Evolutionary conservation across 2,888 invertebrate genomes (phyloP).

Genomic region (Catocala nupta): DNA sequence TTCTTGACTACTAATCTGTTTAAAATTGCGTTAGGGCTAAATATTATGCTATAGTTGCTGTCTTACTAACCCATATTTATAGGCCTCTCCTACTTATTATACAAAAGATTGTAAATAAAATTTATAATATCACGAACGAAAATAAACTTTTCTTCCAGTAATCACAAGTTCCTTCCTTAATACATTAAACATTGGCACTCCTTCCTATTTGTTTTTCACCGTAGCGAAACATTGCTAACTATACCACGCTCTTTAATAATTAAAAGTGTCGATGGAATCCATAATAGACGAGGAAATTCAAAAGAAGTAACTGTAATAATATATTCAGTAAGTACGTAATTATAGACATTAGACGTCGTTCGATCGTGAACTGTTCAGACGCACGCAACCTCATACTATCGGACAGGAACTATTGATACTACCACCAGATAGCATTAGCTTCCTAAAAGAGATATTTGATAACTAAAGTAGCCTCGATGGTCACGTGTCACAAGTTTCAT

Average conservation of each 20-base stretch:
- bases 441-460: neutral
- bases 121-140: no score
- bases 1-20: no score
- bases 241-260: neutral
- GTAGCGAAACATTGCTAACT: no score
- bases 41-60: no score
- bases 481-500: no score
- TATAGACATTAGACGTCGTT: slow-evolving; percentile 27
- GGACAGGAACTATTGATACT: slow-evolving; percentile 3
- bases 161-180: neutral
- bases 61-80: no score
- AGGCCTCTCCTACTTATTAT: no score
- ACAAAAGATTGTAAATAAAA: no score
- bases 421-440: neutral
- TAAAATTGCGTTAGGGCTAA: no score
- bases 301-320: slow-evolving; percentile 4
- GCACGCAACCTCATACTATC: slow-evolving; percentile 26
- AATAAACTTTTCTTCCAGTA: no score
- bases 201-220: neutral
- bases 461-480: no score
- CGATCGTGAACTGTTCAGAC: slow-evolving; percentile 23
- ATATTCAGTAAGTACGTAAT: slow-evolving; percentile 18
- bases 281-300: slow-evolving; percentile 5
- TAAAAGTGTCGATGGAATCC: slow-evolving; percentile 12
- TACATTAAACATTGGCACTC: neutral